Evolutionary conservation across 2,797 vertebrate genomes (phyloP).

Genomic region (Enteromius paludinosus): DNA sequence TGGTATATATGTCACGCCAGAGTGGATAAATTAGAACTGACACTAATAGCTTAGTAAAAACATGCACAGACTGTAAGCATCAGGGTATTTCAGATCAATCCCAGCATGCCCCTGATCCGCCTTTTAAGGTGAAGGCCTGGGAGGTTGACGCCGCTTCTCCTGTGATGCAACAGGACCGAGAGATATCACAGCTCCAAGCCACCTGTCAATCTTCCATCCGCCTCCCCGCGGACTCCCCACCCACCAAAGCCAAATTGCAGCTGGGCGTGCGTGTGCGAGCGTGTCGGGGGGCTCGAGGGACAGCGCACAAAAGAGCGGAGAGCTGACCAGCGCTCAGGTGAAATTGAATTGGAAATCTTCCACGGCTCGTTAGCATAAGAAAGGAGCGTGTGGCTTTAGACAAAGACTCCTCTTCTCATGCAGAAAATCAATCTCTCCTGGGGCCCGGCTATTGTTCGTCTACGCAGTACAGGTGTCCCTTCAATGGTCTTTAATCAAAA

Average conservation of each 20-base stretch:
- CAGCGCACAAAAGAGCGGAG: conserved; percentile 87
- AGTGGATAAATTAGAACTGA: conserved; percentile 30
- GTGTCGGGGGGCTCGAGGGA: conserved; percentile 83
- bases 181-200: conserved; percentile 77
- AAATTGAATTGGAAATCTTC: conserved; percentile 99
- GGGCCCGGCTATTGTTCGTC: conserved; percentile 84
- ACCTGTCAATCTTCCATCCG: conserved; percentile 74
- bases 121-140: conserved; percentile 41
- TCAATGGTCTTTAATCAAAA: conserved; percentile 90
- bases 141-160: conserved; percentile 44
- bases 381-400: conserved; percentile 93
- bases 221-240: conserved; percentile 65
- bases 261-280: conserved; percentile 61
- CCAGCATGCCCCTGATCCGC: conserved; percentile 28
- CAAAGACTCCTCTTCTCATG: conserved; percentile 93
- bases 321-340: conserved; percentile 97
- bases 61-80: conserved; percentile 36
- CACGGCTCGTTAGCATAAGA: conserved; percentile 98
- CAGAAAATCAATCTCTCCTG: conserved; percentile 86
- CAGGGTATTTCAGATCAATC: conserved; percentile 46
- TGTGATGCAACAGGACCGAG: conserved; percentile 47
- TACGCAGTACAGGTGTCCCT: conserved; percentile 88
- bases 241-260: conserved; percentile 80
- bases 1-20: not conserved
- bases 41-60: conserved; percentile 41